Conservation (phyloP, 2,888 invertebrate genomes). For the Drosophila lutescens region DNA sequence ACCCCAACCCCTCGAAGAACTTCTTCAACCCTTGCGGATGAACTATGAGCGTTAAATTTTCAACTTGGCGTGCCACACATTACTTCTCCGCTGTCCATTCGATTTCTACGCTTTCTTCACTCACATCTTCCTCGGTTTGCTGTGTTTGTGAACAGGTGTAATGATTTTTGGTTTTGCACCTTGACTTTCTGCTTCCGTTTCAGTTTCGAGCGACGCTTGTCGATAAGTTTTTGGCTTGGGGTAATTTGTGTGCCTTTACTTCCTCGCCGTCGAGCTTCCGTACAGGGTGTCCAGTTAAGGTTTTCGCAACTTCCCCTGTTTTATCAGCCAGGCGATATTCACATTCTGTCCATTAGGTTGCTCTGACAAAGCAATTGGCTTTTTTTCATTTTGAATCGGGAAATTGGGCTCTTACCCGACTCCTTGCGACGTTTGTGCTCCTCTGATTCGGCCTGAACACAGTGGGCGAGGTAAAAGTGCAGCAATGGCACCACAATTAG, state of each 20-base stretch:
- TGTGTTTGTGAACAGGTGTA: constrained; percentile 72
- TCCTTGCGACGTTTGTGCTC: constrained; percentile 43
- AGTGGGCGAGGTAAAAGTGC: constrained; percentile 44
- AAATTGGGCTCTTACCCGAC: constrained; percentile 31
- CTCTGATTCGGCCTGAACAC: constrained; percentile 39
- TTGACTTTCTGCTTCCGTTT: constrained; percentile 74
- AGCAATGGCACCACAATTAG: constrained; percentile 55
- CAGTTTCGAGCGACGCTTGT: constrained; percentile 35
- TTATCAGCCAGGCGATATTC: constrained; percentile 18
- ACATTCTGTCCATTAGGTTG: constrained; percentile 9
- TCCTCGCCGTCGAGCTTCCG: constrained; percentile 42
- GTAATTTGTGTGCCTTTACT: constrained; percentile 68
- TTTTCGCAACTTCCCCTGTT: constrained; percentile 6
- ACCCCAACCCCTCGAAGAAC: constrained; percentile 19
- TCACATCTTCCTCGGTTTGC: constrained; percentile 29
- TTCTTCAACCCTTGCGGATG: constrained; percentile 42
- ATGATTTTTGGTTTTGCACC: constrained; percentile 77
- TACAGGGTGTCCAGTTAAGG: constrained; percentile 57
- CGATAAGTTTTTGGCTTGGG: constrained; percentile 60
- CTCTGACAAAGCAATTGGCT: constrained; percentile 4
- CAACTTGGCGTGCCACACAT: constrained; percentile 10
- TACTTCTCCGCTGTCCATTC: constrained; percentile 47
- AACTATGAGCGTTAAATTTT: constrained; percentile 52
- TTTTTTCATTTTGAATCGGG: neutral
- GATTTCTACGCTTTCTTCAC: constrained; percentile 69